Conservation (phyloP, 2,113 vertebrate genomes). For the Gavia stellata region DNA sequence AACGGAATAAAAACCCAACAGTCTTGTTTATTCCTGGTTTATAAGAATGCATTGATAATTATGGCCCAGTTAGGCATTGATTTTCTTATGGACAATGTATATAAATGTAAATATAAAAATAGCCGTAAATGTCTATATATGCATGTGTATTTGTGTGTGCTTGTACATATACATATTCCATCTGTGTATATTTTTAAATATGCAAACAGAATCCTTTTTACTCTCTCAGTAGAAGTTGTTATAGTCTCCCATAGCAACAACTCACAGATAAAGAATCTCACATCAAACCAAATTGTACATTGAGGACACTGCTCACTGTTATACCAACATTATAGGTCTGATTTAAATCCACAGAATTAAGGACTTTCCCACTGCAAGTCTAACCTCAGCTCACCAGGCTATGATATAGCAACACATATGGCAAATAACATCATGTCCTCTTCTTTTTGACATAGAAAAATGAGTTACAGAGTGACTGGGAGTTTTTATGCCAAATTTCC, state of each 20-base stretch:
- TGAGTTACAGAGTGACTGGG: neutral
- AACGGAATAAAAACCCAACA: accelerated
- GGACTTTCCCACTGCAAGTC: neutral
- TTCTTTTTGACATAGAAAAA: neutral
- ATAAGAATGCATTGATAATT: neutral
- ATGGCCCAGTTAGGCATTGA: neutral
- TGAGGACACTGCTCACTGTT: neutral
- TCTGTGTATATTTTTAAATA: constrained; percentile 21
- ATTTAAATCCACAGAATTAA: constrained; percentile 21
- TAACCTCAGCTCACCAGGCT: neutral
- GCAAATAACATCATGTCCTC: neutral
- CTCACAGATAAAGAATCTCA: constrained; percentile 19
- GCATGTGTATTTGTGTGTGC: neutral
- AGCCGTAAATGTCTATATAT: neutral
- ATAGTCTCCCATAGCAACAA: constrained; percentile 42
- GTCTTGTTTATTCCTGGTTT: neutral
- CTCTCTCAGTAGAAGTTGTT: neutral
- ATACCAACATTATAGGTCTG: neutral
- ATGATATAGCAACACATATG: neutral
- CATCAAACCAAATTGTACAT: constrained; percentile 15
- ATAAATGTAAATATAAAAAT: neutral
- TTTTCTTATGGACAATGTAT: neutral
- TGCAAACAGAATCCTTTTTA: constrained; percentile 6
- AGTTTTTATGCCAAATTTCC: neutral
- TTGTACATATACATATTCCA: neutral